These are phyloP conservation scores for Drosophila mimica DNA, from an alignment of 2,888 invertebrate genomes.

Conservation along the genomic window DNA sequence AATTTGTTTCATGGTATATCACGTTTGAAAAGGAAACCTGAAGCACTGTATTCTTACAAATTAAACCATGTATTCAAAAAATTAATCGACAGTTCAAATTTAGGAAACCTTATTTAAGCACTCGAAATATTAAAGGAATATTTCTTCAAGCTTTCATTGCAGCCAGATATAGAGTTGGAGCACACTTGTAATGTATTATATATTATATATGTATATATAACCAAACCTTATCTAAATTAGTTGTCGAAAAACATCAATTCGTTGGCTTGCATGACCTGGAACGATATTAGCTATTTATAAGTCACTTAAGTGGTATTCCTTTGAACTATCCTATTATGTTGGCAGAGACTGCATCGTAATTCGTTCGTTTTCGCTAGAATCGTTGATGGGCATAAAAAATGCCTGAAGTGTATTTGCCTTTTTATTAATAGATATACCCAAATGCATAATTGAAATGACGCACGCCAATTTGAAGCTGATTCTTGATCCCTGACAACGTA, in stretches of 20 bases:
- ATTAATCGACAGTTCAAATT: too few species aligned
- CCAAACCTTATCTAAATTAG: not conserved
- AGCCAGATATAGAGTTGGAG: not conserved
- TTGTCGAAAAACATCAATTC: not conserved
- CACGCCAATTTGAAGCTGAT: constrained; percentile 8
- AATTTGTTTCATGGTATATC: too few species aligned
- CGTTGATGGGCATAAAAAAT: not conserved
- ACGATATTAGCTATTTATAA: not conserved
- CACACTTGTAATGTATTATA: not conserved
- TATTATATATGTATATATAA: too few species aligned
- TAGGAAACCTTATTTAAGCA: too few species aligned
- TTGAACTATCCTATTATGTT: not conserved
- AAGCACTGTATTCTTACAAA: too few species aligned
- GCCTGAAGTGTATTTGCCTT: not conserved
- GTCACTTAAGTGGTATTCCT: not conserved
- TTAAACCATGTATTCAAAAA: too few species aligned
- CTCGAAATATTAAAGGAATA: too few species aligned
- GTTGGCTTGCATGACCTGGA: not conserved
- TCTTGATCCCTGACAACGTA: constrained; percentile 3
- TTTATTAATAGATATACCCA: not conserved
- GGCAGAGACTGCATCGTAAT: not conserved
- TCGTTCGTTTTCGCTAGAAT: not conserved
- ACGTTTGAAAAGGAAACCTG: too few species aligned
- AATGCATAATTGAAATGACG: constrained; percentile 2
- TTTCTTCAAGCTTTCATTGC: not conserved